phyloP scores from a whole-genome alignment of 2,113 vertebrate species.

The Sterna hirundo region DNA sequence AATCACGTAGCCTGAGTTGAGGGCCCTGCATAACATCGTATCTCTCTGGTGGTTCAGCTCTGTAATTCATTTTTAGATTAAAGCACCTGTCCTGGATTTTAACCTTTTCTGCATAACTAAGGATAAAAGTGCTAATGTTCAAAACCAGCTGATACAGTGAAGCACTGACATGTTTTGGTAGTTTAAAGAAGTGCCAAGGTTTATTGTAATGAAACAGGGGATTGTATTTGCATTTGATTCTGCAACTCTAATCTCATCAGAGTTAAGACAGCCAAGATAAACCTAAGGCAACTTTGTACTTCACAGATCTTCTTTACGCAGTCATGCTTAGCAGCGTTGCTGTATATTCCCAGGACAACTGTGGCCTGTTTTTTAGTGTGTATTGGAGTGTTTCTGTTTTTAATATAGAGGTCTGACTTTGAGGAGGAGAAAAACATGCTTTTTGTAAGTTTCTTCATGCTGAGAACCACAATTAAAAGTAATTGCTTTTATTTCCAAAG shows the following conservation, averaged over 20 bases:
- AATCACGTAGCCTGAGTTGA: accelerated
- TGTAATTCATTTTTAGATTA: background rate
- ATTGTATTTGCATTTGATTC: constrained; percentile 8
- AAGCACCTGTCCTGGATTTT: background rate
- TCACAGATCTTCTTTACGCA: constrained; percentile 1
- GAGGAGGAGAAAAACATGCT: background rate
- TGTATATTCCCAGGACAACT: background rate
- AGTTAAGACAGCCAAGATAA: constrained; percentile 4
- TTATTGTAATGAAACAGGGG: background rate
- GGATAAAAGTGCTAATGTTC: background rate
- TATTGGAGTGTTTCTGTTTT: background rate
- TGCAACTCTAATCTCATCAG: constrained; percentile 26
- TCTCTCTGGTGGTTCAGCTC: background rate
- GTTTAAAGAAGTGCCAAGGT: background rate
- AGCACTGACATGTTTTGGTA: background rate
- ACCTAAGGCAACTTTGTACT: background rate
- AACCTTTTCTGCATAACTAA: background rate
- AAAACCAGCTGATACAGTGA: background rate
- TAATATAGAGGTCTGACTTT: constrained; percentile 22
- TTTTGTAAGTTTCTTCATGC: background rate
- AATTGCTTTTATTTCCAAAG: constrained; percentile 39
- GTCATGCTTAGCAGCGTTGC: background rate
- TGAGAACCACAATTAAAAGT: constrained; percentile 61
- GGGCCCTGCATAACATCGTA: background rate
- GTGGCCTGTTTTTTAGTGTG: background rate